Evolutionary conservation across 2,888 invertebrate species (phyloP).

Genomic region (Boloria euphrosyne): DNA sequence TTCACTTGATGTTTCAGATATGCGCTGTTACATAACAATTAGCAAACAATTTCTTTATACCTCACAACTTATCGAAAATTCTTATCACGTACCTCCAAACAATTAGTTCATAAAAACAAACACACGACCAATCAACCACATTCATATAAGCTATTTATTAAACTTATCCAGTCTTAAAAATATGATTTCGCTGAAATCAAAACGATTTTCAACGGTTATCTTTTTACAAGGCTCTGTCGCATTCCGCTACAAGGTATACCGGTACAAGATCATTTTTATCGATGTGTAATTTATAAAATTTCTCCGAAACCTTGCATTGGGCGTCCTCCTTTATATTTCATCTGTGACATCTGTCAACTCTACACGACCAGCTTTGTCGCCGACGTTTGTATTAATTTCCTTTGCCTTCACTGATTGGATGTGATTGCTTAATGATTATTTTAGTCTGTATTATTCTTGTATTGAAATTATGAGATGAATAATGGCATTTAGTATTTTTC

Average conservation of each 20-base stretch:
- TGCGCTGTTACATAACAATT: too few species aligned
- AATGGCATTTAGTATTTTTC: constrained; percentile 5
- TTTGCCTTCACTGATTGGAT: constrained; percentile 32
- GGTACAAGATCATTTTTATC: constrained; percentile 18
- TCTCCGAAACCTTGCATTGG: constrained; percentile 46
- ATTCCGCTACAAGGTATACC: constrained; percentile 6
- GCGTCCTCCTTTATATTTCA: constrained; percentile 58
- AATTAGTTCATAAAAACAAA: too few species aligned
- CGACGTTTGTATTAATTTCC: constrained; percentile 44
- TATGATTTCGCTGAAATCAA: constrained; percentile 15
- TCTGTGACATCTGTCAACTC: constrained; percentile 70
- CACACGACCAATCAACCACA: background rate
- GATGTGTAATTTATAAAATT: constrained; percentile 41
- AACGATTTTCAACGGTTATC: background rate
- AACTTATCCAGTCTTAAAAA: background rate
- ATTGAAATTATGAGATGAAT: constrained; percentile 7
- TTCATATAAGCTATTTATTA: background rate
- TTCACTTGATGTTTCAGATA: too few species aligned
- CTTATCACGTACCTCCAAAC: too few species aligned
- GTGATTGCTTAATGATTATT: constrained; percentile 26
- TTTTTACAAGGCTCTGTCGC: background rate
- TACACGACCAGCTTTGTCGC: constrained; percentile 66
- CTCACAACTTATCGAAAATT: too few species aligned
- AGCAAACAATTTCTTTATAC: too few species aligned
- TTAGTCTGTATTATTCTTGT: constrained; percentile 8